Evolutionary conservation across 37 sponge, comb jelly and placozoan species (phyloP).

Genomic region (Spongilla lacustris): DNA sequence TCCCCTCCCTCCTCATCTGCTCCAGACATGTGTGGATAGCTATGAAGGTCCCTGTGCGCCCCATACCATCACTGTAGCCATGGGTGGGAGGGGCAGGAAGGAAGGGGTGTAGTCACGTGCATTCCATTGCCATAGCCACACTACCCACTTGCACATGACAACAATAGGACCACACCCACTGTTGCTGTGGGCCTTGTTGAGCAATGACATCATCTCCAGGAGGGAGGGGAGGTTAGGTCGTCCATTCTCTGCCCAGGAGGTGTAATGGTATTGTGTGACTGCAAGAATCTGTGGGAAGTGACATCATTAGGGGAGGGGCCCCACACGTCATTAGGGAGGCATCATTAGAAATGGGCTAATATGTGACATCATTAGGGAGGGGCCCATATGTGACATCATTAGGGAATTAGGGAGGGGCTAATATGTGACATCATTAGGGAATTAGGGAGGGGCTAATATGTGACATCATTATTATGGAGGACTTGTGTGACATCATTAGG

Average conservation of each 20-base stretch:
- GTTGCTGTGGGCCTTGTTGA: slow-evolving; percentile 84
- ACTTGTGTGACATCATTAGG: no score
- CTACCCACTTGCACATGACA: slow-evolving; percentile 84
- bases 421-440: no score
- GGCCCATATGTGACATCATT: no score
- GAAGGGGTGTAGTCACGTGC: neutral
- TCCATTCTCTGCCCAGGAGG: slow-evolving; percentile 83
- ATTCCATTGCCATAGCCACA: no score
- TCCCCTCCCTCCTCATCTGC: slow-evolving; percentile 83
- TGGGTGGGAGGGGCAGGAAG: neutral
- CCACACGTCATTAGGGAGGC: no score
- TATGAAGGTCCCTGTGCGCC: slow-evolving; percentile 88
- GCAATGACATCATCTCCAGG: slow-evolving; percentile 80
- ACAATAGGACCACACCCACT: slow-evolving; percentile 75
- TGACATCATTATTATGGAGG: no score
- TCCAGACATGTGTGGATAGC: slow-evolving; percentile 80
- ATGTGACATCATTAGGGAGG: no score
- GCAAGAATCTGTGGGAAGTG: slow-evolving; percentile 16
- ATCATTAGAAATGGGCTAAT: no score
- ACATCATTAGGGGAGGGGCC: neutral
- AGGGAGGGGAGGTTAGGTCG: slow-evolving; percentile 68
- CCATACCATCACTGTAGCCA: slow-evolving; percentile 75
- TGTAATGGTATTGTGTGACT: slow-evolving; percentile 91
- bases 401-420: no score
- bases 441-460: slow-evolving; percentile 14